Conservation (phyloP, 1,140 invertebrate genomes). For the Sarcophaga bullata region DNA sequence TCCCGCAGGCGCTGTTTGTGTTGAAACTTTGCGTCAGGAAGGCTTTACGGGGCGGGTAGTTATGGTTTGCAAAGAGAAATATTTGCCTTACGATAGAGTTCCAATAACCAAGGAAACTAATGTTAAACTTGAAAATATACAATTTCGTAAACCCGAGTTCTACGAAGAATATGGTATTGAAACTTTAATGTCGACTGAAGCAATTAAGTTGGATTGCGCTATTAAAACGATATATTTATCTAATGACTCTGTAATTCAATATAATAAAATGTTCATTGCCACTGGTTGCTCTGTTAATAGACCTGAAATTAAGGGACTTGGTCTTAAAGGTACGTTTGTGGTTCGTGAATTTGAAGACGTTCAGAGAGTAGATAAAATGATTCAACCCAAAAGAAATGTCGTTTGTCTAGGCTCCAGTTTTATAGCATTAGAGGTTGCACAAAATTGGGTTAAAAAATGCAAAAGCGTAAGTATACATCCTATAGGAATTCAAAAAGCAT, state of each 20-base stretch:
- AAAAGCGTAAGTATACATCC: conserved; percentile 70
- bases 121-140: conserved; percentile 72
- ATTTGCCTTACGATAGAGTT: conserved; percentile 87
- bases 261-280: conserved; percentile 82
- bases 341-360: conserved; percentile 81
- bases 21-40: conserved; percentile 88
- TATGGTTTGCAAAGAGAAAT: conserved; percentile 81
- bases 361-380: conserved; percentile 69
- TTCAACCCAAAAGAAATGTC: conserved; percentile 72
- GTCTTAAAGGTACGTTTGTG: conserved; percentile 80
- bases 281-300: conserved; percentile 80
- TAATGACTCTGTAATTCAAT: conserved; percentile 75
- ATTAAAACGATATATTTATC: conserved; percentile 73
- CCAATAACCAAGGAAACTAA: conserved; percentile 86
- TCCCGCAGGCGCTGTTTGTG: conserved; percentile 83
- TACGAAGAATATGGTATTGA: conserved; percentile 82
- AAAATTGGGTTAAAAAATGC: conserved; percentile 79
- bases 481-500: no score
- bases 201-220: conserved; percentile 71
- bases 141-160: conserved; percentile 75
- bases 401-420: conserved; percentile 85
- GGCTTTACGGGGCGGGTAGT: conserved; percentile 85
- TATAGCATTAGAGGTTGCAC: conserved; percentile 85
- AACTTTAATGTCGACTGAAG: conserved; percentile 72
- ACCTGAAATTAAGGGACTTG: conserved; percentile 71